A percentile compares a stretch with the other conserved stretches of the same genome.
Evolutionary conservation across 2,888 invertebrate genomes (phyloP).

Genomic region (Caenorhabditis sulstoni): DNA sequence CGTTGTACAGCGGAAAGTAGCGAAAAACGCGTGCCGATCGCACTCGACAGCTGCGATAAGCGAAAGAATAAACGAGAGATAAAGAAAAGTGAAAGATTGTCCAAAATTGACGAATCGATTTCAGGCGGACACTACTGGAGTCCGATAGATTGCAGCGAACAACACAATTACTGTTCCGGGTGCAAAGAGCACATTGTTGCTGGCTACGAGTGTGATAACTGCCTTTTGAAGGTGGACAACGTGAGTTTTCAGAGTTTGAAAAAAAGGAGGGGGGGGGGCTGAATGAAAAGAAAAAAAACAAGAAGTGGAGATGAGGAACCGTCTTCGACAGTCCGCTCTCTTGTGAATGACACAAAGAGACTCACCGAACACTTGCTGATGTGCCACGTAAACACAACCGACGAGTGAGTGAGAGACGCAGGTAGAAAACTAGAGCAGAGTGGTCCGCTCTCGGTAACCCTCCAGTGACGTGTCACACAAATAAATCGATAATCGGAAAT

Average conservation of each 20-base stretch:
- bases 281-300: neutral
- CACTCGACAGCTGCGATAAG: constrained; percentile 36
- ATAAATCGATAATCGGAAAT: no score
- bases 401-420: no score
- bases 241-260: constrained; percentile 39
- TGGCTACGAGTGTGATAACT: constrained; percentile 70
- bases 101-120: constrained; percentile 28
- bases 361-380: no score
- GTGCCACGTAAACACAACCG: no score
- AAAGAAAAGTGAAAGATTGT: neutral
- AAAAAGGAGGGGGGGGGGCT: neutral
- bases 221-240: constrained; percentile 63
- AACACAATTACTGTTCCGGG: constrained; percentile 62
- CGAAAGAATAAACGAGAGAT: constrained; percentile 2
- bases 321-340: neutral
- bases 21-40: constrained; percentile 12
- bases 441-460: no score
- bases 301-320: neutral
- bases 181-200: constrained; percentile 62
- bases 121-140: constrained; percentile 70
- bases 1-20: constrained; percentile 9
- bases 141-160: constrained; percentile 57
- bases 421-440: no score
- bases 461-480: no score
- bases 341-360: no score